Conservation (phyloP, 2,113 vertebrate genomes). For the Pimephales promelas region DNA sequence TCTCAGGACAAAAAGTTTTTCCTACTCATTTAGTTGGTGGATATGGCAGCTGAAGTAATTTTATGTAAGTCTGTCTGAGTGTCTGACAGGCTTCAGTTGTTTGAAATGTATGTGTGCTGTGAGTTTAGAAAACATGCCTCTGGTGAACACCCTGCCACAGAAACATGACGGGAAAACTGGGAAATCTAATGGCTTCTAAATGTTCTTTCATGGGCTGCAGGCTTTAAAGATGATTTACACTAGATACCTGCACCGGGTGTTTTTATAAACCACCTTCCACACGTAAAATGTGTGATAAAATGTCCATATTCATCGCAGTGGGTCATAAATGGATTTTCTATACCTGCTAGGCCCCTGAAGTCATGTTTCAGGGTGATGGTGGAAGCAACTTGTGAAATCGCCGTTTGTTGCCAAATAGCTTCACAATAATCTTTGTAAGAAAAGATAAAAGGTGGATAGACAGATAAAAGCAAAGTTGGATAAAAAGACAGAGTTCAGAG, state of each 20-base stretch:
- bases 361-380: constrained; percentile 5
- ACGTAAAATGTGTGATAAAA: not conserved
- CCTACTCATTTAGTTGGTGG: not conserved
- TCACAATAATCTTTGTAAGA: constrained; percentile 28
- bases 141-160: not conserved
- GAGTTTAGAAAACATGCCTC: constrained; percentile 33
- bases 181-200: constrained; percentile 34
- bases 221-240: not conserved
- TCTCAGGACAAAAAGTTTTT: not conserved
- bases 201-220: constrained; percentile 11
- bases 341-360: not conserved
- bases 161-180: constrained; percentile 4
- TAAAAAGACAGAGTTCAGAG: constrained; percentile 20
- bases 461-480: not conserved
- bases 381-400: not conserved
- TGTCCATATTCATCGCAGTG: constrained; percentile 30
- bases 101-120: constrained; percentile 3
- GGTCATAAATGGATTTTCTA: constrained; percentile 5
- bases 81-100: constrained; percentile 17
- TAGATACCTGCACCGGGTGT: not conserved
- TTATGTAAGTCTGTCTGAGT: constrained; percentile 14
- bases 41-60: constrained; percentile 13
- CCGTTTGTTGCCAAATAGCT: not conserved
- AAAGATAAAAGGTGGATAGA: constrained; percentile 17
- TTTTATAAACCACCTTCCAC: constrained; percentile 2